Base-by-base conservation (phyloP, 2,888 invertebrate genomes). In the Achlya flavicornis region DNA sequence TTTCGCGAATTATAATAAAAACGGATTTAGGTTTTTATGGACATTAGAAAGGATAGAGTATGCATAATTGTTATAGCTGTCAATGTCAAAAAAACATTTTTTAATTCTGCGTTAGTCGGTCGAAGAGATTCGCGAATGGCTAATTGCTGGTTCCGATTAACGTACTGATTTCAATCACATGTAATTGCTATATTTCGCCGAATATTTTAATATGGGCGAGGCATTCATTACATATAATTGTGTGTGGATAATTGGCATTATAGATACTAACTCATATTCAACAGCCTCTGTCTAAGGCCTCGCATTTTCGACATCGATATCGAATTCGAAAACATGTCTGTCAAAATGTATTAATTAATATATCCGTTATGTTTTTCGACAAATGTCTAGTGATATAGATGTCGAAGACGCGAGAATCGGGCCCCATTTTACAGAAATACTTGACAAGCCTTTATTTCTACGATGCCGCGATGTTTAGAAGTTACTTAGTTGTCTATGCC, bases 161-260 rank as follows among this genome's bases (percentile, higher is more conserved):
- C 5, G 48, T 16, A 19, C 53, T 19, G 16, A 53, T 53, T 53
- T 53, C 19, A 53, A 53, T 53, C 53, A 53, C 53, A 53, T 53
- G 19, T 53, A 53, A 53, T 53, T 19, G 53, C 7, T 53, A 53
- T 48, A 48, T 53, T 53, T 53, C 19, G 19, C 0, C 19, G 53
- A 53, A 53, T 53, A 53, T 19, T 53, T 53, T n/a, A 19, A 53
- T 48, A 16, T 48, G 48, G 53, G 53, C 19, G 53, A 16, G 53
- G 19, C 19, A 3, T 19, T 19, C 19, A 53, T 53, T 8, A n/a
- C 53, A 7, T 10, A 1, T 19, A 53, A 53, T 53, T 53, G 7
- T 1, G 19, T 10, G 2, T 19, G 53, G 1, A 19, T 48, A 48
- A 48, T 19, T 53, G 10, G 10, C 10, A 53, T 53, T 53, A 46